Conservation (phyloP, 2,797 vertebrate genomes). For the Craterocephalus amniculus region DNA sequence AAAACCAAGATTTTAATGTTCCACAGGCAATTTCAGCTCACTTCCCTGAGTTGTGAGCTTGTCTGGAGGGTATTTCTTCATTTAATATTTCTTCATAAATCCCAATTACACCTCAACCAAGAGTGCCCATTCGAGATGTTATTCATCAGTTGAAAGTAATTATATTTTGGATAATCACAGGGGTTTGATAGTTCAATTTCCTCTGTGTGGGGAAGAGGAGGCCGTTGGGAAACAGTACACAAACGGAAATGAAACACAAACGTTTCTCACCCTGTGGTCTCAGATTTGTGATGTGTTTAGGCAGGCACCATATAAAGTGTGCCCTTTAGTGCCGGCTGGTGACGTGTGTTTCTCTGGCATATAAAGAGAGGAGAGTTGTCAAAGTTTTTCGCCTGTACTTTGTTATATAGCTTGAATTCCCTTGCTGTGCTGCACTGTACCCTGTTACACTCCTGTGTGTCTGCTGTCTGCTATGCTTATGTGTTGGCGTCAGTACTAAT, state of each 20-base stretch:
- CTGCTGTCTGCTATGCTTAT: constrained; percentile 28
- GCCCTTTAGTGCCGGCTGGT: constrained; percentile 31
- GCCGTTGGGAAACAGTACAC: constrained; percentile 47
- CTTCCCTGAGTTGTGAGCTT: constrained; percentile 8
- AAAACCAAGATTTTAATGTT: constrained; percentile 32
- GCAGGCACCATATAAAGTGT: constrained; percentile 40
- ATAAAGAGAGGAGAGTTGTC: constrained; percentile 15
- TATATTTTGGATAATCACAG: constrained; percentile 54
- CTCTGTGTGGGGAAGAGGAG: constrained; percentile 52
- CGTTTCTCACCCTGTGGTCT: constrained; percentile 60
- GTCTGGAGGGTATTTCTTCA: constrained; percentile 47
- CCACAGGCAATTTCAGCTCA: constrained; percentile 30
- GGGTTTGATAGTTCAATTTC: constrained; percentile 72
- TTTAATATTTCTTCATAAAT: constrained; percentile 42
- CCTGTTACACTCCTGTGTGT: constrained; percentile 23
- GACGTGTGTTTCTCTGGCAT: constrained; percentile 20
- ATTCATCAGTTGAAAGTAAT: constrained; percentile 51
- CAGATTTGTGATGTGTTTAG: constrained; percentile 59
- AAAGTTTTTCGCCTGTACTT: constrained; percentile 5
- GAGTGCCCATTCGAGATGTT: constrained; percentile 23
- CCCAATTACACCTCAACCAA: constrained; percentile 48
- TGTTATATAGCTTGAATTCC: constrained; percentile 16
- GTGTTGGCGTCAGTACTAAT: constrained; percentile 65
- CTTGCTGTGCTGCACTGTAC: constrained; percentile 18
- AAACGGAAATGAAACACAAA: constrained; percentile 79